phyloP scores from a whole-genome alignment of 2,797 vertebrate species.

The Pteronotus mesoamericanus region DNA sequence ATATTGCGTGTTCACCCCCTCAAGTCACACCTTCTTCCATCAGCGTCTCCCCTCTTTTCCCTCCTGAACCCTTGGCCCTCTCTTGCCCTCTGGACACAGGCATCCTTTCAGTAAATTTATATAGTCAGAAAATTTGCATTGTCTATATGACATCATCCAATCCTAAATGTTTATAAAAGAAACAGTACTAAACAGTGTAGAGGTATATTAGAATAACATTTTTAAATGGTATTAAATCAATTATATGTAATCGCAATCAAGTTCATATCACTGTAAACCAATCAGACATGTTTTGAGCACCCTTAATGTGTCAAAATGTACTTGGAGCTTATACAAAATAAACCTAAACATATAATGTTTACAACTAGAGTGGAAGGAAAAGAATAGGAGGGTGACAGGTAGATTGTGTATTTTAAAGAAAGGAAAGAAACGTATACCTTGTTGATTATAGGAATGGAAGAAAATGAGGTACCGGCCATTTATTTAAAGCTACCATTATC shows the following conservation, averaged over 20 bases:
- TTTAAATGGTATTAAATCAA: neutral
- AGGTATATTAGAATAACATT: neutral
- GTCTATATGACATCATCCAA: neutral
- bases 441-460: neutral
- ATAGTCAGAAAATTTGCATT: neutral
- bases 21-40: too few relatives aligned
- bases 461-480: neutral
- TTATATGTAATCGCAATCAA: neutral
- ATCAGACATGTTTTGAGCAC: neutral
- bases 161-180: neutral
- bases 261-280: neutral
- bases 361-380: neutral
- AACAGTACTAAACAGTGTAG: neutral
- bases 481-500: neutral
- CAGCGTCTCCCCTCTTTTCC: too few relatives aligned
- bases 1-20: too few relatives aligned
- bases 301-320: neutral
- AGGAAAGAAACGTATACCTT: neutral
- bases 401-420: neutral
- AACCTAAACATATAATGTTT: neutral
- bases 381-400: accelerated
- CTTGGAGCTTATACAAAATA: neutral
- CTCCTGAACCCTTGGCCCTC: too few relatives aligned
- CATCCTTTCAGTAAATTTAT: neutral
- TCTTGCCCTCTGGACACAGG: too few relatives aligned